Evolutionary conservation across 2,797 vertebrate genomes (phyloP).

Genomic region (Poecile montanus): DNA sequence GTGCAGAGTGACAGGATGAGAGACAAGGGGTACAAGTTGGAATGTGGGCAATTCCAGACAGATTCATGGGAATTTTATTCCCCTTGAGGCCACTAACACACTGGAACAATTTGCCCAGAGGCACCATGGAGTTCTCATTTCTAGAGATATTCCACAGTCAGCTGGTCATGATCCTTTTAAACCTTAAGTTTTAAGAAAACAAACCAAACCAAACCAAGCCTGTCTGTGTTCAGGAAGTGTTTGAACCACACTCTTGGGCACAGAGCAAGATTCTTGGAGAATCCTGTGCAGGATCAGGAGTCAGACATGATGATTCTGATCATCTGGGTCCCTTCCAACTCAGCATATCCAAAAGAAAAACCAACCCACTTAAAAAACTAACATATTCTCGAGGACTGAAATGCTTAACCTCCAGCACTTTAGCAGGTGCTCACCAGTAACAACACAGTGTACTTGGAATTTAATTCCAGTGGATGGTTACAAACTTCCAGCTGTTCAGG

Average conservation of each 20-base stretch:
- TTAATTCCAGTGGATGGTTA: neutral
- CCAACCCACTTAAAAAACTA: neutral
- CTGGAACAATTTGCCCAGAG: neutral
- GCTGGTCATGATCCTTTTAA: neutral
- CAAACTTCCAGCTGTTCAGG: neutral
- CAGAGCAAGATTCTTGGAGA: too few species aligned
- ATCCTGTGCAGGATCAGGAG: neutral
- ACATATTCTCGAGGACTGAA: neutral
- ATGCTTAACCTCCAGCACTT: neutral
- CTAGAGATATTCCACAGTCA: neutral
- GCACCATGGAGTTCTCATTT: neutral
- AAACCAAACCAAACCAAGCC: neutral
- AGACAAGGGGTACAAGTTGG: neutral
- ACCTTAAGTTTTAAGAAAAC: neutral
- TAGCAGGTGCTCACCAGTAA: neutral
- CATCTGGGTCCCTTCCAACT: neutral
- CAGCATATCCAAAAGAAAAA: neutral
- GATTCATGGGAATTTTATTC: neutral
- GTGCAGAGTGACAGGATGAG: neutral
- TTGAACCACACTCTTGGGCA: neutral
- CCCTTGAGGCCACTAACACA: neutral
- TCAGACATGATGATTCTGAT: neutral
- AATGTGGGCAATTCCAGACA: rapidly evolving
- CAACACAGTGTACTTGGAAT: neutral
- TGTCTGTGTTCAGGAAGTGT: neutral